Evolutionary conservation across 2,888 invertebrate genomes (phyloP).

Genomic region (Clostera curtula): DNA sequence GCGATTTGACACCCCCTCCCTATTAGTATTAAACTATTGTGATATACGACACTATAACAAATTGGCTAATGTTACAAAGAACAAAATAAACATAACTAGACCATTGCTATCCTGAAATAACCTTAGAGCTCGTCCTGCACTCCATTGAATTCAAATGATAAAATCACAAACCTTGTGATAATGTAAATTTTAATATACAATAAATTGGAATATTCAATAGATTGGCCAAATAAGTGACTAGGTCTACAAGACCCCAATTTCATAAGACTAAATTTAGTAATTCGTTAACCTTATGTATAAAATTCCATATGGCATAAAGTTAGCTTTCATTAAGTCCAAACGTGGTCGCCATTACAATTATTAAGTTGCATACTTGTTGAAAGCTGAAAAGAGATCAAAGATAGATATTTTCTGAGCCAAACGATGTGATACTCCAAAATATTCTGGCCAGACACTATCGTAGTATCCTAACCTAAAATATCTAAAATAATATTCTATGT

Average conservation of each 20-base stretch:
- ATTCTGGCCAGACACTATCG: constrained; percentile 74
- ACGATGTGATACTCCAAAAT: constrained; percentile 74
- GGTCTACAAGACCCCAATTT: constrained; percentile 68
- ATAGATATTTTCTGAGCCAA: constrained; percentile 74
- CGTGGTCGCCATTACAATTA: constrained; percentile 63
- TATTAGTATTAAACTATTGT: constrained; percentile 71
- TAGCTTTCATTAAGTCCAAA: constrained; percentile 73
- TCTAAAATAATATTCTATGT: constrained; percentile 71
- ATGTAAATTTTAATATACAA: constrained; percentile 69
- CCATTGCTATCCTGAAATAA: constrained; percentile 73
- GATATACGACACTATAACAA: constrained; percentile 74
- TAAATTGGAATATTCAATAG: constrained; percentile 74
- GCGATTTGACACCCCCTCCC: constrained; percentile 74
- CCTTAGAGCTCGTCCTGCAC: constrained; percentile 69
- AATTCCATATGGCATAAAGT: constrained; percentile 74
- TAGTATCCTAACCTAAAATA: constrained; percentile 74
- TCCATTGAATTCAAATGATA: constrained; percentile 65
- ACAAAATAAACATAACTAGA: constrained; percentile 72
- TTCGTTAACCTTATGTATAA: constrained; percentile 74
- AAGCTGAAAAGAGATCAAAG: constrained; percentile 75
- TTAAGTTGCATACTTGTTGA: constrained; percentile 73
- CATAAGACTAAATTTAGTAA: constrained; percentile 74
- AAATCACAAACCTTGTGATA: constrained; percentile 56
- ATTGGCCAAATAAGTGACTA: constrained; percentile 74
- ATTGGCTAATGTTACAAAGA: constrained; percentile 68